Conservation (phyloP, 2,113 vertebrate genomes). For the Sturnus vulgaris region DNA sequence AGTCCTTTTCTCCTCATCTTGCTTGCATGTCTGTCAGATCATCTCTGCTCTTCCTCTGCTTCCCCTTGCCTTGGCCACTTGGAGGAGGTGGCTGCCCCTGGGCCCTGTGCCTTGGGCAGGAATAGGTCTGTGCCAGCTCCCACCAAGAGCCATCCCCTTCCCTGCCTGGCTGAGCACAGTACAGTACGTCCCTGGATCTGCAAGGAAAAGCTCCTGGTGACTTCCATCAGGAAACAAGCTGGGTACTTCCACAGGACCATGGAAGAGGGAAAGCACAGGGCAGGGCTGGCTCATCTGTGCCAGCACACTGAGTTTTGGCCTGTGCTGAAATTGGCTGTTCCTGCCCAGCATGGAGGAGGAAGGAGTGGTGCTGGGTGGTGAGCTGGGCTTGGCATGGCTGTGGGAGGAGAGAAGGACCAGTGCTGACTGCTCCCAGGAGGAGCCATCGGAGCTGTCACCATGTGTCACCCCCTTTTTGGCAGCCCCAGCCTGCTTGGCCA, state of each 20-base stretch:
- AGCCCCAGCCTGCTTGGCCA: not conserved
- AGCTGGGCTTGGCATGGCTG: not conserved
- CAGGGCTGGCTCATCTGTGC: not conserved
- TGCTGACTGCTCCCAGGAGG: not conserved
- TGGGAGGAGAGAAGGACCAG: not conserved
- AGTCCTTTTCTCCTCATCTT: not conserved
- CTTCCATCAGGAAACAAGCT: not conserved
- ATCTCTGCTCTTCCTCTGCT: not conserved
- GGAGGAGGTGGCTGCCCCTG: not conserved
- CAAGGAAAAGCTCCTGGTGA: not conserved
- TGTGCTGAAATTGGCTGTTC: not conserved
- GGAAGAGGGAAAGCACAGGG: not conserved
- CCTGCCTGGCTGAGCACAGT: not conserved
- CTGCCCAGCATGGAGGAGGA: not conserved
- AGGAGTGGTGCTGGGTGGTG: not conserved
- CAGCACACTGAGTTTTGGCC: not conserved
- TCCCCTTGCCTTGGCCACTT: not conserved
- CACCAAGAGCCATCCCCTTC: not conserved
- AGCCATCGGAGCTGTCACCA: not conserved
- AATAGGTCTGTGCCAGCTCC: not conserved
- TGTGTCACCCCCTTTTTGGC: not conserved
- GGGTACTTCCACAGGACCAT: not conserved
- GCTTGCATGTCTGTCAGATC: fast-evolving
- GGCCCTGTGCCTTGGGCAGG: not conserved
- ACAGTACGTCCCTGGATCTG: not conserved